A percentile compares a stretch with the other conserved stretches of the same genome.
These are phyloP conservation scores for Gallinago paraguaiae DNA, from an alignment of 2,113 vertebrate genomes.

Conservation along the genomic window DNA sequence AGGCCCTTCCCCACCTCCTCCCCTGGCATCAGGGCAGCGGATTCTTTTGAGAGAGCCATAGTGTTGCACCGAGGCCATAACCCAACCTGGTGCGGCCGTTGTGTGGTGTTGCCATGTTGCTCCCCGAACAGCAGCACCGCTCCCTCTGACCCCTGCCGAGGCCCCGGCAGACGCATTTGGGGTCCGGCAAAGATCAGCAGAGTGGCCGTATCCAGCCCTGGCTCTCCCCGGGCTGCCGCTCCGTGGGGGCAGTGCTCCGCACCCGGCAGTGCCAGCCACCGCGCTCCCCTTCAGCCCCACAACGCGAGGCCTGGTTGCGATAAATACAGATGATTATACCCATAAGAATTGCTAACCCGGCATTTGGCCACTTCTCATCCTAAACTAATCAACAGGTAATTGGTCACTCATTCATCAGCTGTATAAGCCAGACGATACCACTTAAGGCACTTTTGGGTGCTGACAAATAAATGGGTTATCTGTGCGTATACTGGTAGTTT, in stretches of 20 bases:
- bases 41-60: not conserved
- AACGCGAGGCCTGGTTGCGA: not conserved
- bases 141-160: not conserved
- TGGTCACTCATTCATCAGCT: not conserved
- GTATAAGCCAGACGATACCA: not conserved
- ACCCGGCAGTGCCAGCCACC: not conserved
- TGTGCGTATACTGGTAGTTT: not conserved
- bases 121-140: accelerated
- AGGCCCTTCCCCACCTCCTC: not conserved
- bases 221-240: accelerated
- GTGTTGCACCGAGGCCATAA: not conserved
- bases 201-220: not conserved
- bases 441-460: not conserved
- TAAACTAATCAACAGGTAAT: not conserved
- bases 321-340: not conserved
- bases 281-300: not conserved
- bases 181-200: not conserved
- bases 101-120: accelerated
- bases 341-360: not conserved
- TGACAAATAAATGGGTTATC: not conserved
- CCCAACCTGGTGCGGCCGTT: accelerated
- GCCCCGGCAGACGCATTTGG: too few relatives aligned
- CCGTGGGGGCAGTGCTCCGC: accelerated
- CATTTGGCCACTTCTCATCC: not conserved
- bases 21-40: not conserved